Percentiles rank a stretch among this genome's conserved stretches.
These are phyloP conservation scores for Catamblyrhynchus diadema DNA, from an alignment of 2,797 vertebrate genomes.

Conservation along the genomic window DNA sequence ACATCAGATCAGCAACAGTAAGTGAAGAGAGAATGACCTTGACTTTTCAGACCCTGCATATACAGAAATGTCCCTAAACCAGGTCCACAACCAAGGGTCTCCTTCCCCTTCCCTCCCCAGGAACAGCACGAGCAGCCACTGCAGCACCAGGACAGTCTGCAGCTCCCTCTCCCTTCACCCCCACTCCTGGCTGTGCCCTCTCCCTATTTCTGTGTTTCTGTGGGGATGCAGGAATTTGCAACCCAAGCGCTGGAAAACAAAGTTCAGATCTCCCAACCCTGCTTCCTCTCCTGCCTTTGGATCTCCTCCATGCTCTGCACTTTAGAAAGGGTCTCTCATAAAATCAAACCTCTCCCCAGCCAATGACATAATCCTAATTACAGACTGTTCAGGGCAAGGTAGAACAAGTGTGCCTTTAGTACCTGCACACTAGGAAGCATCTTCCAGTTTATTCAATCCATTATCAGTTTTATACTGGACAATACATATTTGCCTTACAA, in stretches of 20 bases:
- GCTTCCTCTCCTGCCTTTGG: not conserved
- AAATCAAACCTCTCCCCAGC: not conserved
- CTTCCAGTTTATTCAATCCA: not conserved
- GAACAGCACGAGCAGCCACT: not conserved
- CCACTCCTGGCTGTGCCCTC: not conserved
- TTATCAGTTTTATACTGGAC: not conserved
- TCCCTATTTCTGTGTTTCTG: not conserved
- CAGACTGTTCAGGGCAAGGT: not conserved
- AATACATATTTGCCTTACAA: not conserved
- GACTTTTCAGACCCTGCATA: not conserved
- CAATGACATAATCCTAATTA: not conserved
- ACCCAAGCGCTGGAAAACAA: not conserved
- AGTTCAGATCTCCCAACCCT: not conserved
- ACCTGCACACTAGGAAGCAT: not conserved
- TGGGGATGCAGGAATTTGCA: not conserved
- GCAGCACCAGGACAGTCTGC: not conserved
- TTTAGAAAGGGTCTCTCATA: not conserved
- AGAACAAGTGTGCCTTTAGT: not conserved
- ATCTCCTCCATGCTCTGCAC: not conserved
- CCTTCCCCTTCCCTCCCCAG: not conserved
- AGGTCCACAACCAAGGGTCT: rapidly evolving
- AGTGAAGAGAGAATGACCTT: not conserved
- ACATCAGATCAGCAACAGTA: not conserved
- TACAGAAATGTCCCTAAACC: not conserved
- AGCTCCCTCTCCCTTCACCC: not conserved